Evolutionary conservation across 1,140 invertebrate genomes (phyloP), one percentile per base, ranked within the genome.

Genomic region (Zophobas morio): DNA sequence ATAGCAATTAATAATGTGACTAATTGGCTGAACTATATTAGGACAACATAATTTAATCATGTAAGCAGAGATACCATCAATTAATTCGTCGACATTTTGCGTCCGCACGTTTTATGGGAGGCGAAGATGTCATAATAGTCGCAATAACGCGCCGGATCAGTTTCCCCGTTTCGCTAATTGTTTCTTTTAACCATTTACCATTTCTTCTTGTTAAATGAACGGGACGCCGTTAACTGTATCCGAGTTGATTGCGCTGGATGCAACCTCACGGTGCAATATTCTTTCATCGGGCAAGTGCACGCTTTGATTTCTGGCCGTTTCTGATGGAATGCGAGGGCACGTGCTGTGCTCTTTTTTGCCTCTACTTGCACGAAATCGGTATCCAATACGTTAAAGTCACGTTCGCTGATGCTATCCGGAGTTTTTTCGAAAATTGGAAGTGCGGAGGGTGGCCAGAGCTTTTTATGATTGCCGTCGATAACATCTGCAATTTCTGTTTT

Each of bases 311-410:
- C 37, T 42, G 60, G 39, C 60, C 39, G 60, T 66, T 66, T 66
- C 37, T 66, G 60, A 66, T 66, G 60, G 60, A 66, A 66, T 66
- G 60, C 39, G 6, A 39, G 39, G 39, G 60, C 60, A 66, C 60
- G 60, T 66, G 60, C 60, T 66, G 60, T 66, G 60, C 60, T 66
- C 37, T 32, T 66, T 66, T 66, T 66, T 66, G 39, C 60, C n/a
- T 3, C 20, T 66, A 42, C 60, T 46, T 66, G 20, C 60, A 42
- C 3, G 54, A 57, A 57, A 57, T 60, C 56, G 56, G 35, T 60
- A 60, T 39, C 34, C n/a, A 57, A 57, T 57, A 57, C 36, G 2
- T 34, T 57, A 32, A 4, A 2, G 54, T 57, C 54, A 60, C 56
- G 56, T 60, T 60, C 37, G 35, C 37, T 36, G 56, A 60, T 60